Evolutionary conservation across 2,797 vertebrate genomes (phyloP), one percentile per base, ranked within the genome.

Genomic region (Gymnothorax javanicus): DNA sequence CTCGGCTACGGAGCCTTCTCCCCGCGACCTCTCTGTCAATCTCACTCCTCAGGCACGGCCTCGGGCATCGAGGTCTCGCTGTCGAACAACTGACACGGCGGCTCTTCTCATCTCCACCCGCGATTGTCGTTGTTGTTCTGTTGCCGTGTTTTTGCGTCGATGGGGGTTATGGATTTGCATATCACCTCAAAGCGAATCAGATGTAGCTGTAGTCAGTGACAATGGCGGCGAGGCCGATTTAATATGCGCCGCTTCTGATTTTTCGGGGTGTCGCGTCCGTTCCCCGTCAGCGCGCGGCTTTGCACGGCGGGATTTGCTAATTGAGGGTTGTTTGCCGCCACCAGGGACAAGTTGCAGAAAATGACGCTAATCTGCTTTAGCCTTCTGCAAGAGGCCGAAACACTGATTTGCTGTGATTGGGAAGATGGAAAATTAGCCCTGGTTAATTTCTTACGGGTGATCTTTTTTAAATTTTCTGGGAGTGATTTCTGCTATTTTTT

Each of bases 271-370:
- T 97, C 96, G 95, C 91, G 93, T 93, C 94, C 91, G 89, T 92
- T 97, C 94, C 95, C 89, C 92, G 87, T 96, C 96, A 96, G 94
- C 94, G 89, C 94, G 89, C 90, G 93, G 95, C 95, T 94, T 95
- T 95, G 93, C 95, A 90, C 93, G 95, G 91, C 91, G 86, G 94
- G 93, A 95, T 96, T 97, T 97, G 94, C 94, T 97, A 97, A 97
- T 95, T 96, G 95, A 94, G 96, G 95, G 91, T 94, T 94, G 96
- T 97, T 96, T 94, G 94, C 95, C 95, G 94, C 95, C 95, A 95
- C 93, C 91, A 96, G 96, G 95, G 95, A 96, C 95, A 96, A 96
- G 95, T 94, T 94, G 93, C 95, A 92, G 95, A 96, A 96, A 95
- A 96, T 96, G 93, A 95, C 96, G 93, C 94, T 96, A 96, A 97